Base-by-base conservation (phyloP, 2,113 vertebrate genomes). In the Bungarus multicinctus region DNA sequence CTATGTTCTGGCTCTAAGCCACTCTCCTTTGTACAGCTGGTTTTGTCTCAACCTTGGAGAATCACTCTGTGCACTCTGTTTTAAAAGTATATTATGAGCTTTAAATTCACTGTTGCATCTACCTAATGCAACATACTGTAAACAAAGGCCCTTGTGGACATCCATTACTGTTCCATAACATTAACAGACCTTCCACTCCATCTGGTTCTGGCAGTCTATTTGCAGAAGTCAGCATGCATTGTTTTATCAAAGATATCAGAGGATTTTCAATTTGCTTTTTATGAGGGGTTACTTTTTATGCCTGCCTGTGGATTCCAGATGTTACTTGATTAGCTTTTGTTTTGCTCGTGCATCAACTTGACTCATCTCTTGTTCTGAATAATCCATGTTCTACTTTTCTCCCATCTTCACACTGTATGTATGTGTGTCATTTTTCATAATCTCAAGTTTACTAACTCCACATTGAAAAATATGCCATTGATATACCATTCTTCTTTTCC, bases 231-330 rank as follows among this genome's bases (percentile, higher is more conserved):
- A 86, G 87, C 93, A 85, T 91, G 87, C n/a, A 50, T 91, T 89
- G 64, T 89, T 23, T 81, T 54, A 43, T 50, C 20, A 85, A 53
- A n/a, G 90, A 39, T 53, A 93, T n/a, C 92, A 94, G 88, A 92
- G 57, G 25, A 81, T 11, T 89, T 27, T 85, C 6, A 45, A 30
- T 88, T 22, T 81, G 50, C 25, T 58, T 93, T 90, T 89, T 50
- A 88, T 85, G 30, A 93, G 43, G 5, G 57, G 47, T 58, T 60
- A 58, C 53, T 87, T 90, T 64, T 60, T 88, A 91, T 85, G 60
- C 69, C 54, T 91, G 87, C 54, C 64, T 93, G 90, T 85, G 53
- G 93, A 45, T 85, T 89, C 64, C 93, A 91, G 93, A 89, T 89
- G 87, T 91, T 93, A 89, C 30, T 50, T 47, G 90, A 90, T 69